Percentiles rank a stretch among this genome's conserved stretches.
Conservation (phyloP, 2,113 vertebrate species). For the Microtus oregoni region DNA sequence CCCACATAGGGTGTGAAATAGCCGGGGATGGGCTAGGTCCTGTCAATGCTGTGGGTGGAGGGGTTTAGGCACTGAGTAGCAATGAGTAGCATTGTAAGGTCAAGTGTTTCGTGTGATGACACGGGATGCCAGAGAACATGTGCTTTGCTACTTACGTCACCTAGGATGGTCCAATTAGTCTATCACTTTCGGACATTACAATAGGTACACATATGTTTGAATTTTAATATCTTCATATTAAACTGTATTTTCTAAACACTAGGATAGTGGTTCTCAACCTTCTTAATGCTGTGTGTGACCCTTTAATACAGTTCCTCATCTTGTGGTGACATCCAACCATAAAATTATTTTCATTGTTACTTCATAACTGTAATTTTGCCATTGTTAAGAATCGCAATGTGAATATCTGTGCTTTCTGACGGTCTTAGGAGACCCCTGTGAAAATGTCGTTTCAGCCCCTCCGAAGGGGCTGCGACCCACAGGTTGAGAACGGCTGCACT, state of each 20-base stretch:
- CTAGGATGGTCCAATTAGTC: not conserved
- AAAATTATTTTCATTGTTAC: not conserved
- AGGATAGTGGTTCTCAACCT: not conserved
- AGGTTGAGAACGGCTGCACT: not conserved
- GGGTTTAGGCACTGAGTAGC: not conserved
- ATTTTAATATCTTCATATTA: not conserved
- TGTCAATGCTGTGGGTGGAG: not conserved
- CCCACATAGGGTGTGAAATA: not conserved
- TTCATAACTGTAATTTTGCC: not conserved
- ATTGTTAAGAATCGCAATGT: not conserved
- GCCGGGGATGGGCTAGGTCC: not conserved
- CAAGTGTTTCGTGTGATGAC: not conserved
- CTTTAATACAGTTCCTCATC: not conserved
- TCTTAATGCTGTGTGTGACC: not conserved
- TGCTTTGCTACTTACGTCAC: not conserved
- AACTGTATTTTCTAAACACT: conserved; percentile 39
- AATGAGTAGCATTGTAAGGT: not conserved
- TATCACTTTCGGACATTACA: not conserved
- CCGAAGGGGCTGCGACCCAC: not conserved
- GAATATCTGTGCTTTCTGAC: not conserved
- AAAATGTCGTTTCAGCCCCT: not conserved
- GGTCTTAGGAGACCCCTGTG: not conserved
- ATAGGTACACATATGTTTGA: conserved; percentile 1
- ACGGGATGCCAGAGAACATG: not conserved
- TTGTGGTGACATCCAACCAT: not conserved